phyloP scores from a whole-genome alignment of 2,888 invertebrate species.

The Branchipolynoe longqiensis region DNA sequence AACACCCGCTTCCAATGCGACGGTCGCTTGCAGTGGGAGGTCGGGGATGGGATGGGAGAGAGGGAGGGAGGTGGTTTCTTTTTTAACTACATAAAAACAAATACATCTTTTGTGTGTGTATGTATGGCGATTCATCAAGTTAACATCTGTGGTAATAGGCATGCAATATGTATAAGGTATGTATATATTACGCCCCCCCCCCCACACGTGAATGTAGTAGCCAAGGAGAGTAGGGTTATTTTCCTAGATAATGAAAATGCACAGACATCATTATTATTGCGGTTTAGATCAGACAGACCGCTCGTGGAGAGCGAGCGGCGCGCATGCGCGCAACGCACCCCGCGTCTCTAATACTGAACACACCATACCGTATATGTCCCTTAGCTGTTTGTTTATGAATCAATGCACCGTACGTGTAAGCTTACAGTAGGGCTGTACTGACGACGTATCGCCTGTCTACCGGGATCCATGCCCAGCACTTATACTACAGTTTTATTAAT shows the following conservation, averaged over 20 bases:
- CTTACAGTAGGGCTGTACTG: no score
- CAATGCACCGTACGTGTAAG: conserved; percentile 27
- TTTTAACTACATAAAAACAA: conserved; percentile 28
- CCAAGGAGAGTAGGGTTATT: conserved; percentile 26
- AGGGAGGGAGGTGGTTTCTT: no score
- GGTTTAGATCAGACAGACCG: background rate
- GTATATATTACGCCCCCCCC: no score
- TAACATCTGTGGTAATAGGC: conserved; percentile 44
- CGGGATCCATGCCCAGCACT: conserved; percentile 4
- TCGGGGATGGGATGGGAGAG: no score
- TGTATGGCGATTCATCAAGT: conserved; percentile 33
- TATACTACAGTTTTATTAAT: conserved; percentile 34
- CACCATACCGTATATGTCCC: conserved; percentile 23
- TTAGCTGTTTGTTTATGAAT: background rate
- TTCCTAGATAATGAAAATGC: conserved; percentile 11
- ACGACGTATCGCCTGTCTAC: background rate
- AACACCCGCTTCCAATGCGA: no score
- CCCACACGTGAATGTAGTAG: conserved; percentile 38
- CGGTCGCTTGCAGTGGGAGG: no score
- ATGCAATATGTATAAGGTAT: conserved; percentile 19
- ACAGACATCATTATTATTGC: conserved; percentile 24
- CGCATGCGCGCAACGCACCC: background rate
- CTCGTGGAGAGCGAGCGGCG: background rate
- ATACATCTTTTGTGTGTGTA: conserved; percentile 39
- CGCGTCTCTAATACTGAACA: conserved; percentile 48